phyloP scores from a whole-genome alignment of 2,888 invertebrate genomes.

The Agapetus fuscipes region DNA sequence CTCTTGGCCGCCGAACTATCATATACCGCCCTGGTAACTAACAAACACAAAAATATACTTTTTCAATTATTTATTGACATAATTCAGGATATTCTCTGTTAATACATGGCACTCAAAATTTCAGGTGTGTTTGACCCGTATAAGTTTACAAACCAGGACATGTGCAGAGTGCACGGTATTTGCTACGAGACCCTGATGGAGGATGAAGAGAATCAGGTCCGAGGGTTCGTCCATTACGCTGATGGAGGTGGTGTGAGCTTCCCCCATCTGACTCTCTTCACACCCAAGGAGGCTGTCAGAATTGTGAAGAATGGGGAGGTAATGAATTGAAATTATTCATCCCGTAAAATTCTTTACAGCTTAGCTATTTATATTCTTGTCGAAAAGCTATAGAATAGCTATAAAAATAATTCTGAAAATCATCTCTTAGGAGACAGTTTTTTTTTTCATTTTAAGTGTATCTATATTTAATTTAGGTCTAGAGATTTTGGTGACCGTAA shows the following conservation, averaged over 20 bases:
- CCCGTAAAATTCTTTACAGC: constrained; percentile 16
- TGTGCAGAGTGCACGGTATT: constrained; percentile 67
- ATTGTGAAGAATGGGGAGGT: constrained; percentile 77
- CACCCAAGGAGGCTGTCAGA: constrained; percentile 67
- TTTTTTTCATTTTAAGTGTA: no score
- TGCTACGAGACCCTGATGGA: constrained; percentile 73
- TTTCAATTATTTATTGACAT: neutral
- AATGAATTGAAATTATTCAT: no score
- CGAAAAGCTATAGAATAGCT: no score
- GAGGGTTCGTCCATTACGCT: constrained; percentile 69
- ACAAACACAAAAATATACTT: neutral
- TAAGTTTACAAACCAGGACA: constrained; percentile 65
- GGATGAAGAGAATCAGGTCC: constrained; percentile 70
- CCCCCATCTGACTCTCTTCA: constrained; percentile 65
- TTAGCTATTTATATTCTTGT: neutral
- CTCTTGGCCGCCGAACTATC: constrained; percentile 61
- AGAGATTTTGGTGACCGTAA: no score
- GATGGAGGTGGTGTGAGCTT: constrained; percentile 68
- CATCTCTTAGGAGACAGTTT: no score
- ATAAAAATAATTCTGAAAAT: no score
- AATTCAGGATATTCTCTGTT: no score
- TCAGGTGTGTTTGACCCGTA: constrained; percentile 70
- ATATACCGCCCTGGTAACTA: constrained; percentile 64
- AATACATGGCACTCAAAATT: no score
- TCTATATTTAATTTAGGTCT: no score